Conservation (phyloP, 2,113 vertebrate species). For the Himantopus leucocephalus region DNA sequence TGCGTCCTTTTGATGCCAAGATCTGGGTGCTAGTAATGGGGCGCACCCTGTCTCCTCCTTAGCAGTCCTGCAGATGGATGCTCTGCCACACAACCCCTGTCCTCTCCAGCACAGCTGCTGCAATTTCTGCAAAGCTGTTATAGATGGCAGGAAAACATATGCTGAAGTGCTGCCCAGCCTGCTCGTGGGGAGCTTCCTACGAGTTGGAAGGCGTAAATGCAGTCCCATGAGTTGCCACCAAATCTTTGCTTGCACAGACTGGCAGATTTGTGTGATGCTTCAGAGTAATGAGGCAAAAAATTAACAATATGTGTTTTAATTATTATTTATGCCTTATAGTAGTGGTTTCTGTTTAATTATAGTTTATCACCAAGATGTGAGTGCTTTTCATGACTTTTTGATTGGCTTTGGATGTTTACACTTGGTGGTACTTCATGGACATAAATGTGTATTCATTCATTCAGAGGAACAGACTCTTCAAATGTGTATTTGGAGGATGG, state of each 20-base stretch:
- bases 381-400: background rate
- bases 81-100: background rate
- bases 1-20: background rate
- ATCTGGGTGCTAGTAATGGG: background rate
- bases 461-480: background rate
- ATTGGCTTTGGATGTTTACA: background rate
- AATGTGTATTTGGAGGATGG: background rate
- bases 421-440: background rate
- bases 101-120: background rate
- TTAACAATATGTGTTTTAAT: slow-evolving; percentile 67
- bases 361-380: background rate
- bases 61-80: background rate
- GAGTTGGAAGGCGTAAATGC: background rate
- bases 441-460: background rate
- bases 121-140: background rate
- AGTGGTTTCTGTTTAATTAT: slow-evolving; percentile 42
- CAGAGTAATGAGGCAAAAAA: slow-evolving; percentile 70
- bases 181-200: background rate
- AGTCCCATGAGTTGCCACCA: background rate
- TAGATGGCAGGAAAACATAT: slow-evolving; percentile 19
- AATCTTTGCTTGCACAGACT: background rate
- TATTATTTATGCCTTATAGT: slow-evolving; percentile 60
- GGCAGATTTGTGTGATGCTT: slow-evolving; percentile 17
- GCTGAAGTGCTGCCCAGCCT: background rate
- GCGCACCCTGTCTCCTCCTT: background rate